Percentiles rank a stretch among this genome's conserved stretches.
Evolutionary conservation across 2,113 vertebrate genomes (phyloP).

Genomic region (Mohoua ochrocephala): DNA sequence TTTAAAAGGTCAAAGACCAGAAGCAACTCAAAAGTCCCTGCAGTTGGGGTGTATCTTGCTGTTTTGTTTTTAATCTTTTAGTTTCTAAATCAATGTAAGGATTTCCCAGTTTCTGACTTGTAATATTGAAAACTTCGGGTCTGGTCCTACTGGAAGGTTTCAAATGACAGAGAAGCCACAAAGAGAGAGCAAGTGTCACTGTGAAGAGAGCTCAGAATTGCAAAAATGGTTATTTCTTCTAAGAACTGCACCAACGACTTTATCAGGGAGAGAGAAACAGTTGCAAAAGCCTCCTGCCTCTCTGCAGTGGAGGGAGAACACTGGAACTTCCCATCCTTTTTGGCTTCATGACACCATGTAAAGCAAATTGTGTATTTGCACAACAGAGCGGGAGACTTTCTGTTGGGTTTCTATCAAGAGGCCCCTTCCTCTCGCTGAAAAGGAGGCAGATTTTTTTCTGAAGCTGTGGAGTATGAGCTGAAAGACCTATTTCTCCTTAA

Average conservation of each 20-base stretch:
- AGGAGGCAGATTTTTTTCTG: not conserved
- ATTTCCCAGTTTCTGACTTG: not conserved
- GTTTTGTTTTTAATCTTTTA: not conserved
- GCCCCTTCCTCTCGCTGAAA: not conserved
- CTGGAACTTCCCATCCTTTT: not conserved
- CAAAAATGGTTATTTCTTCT: not conserved
- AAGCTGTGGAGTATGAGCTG: not conserved
- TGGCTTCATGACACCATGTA: not conserved
- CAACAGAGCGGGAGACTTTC: not conserved
- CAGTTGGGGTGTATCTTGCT: not conserved
- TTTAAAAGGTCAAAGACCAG: not conserved
- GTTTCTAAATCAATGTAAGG: conserved; percentile 21
- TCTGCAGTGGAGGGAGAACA: not conserved
- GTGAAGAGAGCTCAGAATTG: not conserved
- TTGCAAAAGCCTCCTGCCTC: not conserved
- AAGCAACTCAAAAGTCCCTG: not conserved
- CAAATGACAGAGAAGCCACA: not conserved
- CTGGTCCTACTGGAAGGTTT: not conserved
- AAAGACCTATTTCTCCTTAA: not conserved
- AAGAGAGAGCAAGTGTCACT: not conserved
- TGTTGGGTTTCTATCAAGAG: not conserved
- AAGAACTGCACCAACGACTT: not conserved
- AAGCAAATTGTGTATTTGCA: not conserved
- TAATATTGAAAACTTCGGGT: not conserved
- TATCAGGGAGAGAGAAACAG: not conserved